These are phyloP conservation scores for Leptinotarsa haldemani DNA, from an alignment of 2,888 invertebrate genomes.

Conservation along the genomic window DNA sequence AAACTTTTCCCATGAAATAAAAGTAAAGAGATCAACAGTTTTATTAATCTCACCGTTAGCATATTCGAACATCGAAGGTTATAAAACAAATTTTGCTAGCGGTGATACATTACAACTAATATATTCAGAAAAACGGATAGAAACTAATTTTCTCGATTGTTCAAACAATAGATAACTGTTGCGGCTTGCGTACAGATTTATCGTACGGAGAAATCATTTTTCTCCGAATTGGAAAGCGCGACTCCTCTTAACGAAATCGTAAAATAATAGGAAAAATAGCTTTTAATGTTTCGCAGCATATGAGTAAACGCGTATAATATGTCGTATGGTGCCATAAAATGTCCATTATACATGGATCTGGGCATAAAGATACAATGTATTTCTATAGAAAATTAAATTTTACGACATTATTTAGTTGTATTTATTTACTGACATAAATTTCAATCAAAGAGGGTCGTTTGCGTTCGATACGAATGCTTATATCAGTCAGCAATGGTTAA, in stretches of 20 bases:
- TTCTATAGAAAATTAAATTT: slow-evolving; percentile 58
- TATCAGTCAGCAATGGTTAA: slow-evolving; percentile 45
- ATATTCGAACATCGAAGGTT: no score
- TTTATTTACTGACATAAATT: slow-evolving; percentile 50
- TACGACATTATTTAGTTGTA: slow-evolving; percentile 50
- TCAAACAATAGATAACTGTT: slow-evolving; percentile 7
- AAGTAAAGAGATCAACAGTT: no score
- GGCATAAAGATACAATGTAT: slow-evolving; percentile 58
- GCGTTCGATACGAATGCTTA: slow-evolving; percentile 43
- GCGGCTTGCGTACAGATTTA: slow-evolving; percentile 7
- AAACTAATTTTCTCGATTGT: background rate
- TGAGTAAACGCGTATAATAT: slow-evolving; percentile 47
- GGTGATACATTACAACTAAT: background rate
- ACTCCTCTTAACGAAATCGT: slow-evolving; percentile 37
- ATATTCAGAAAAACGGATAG: background rate
- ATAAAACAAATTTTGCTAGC: background rate
- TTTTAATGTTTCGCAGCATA: slow-evolving; percentile 44
- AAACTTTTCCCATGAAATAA: no score
- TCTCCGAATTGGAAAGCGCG: slow-evolving; percentile 38
- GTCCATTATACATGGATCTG: slow-evolving; percentile 56
- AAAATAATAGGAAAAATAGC: slow-evolving; percentile 39
- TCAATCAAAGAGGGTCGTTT: slow-evolving; percentile 48
- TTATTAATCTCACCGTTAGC: no score
- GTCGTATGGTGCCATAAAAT: slow-evolving; percentile 54
- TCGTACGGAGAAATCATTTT: slow-evolving; percentile 25